phyloP scores from a whole-genome alignment of 2,113 vertebrate genomes.

The Pollachius pollachius region DNA sequence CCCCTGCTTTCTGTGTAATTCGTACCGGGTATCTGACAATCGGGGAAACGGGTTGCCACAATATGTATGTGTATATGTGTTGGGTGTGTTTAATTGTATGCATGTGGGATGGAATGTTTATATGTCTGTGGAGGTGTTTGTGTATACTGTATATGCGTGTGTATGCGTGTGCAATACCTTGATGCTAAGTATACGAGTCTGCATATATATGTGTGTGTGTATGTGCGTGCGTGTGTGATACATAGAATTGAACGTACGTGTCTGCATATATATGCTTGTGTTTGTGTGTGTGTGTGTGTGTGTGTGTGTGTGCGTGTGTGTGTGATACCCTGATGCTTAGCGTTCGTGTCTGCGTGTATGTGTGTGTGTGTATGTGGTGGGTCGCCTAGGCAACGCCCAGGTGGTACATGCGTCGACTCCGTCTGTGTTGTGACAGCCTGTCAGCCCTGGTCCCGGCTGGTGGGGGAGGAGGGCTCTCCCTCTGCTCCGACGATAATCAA shows the following conservation, averaged over 20 bases:
- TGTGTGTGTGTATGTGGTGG: conserved; percentile 9
- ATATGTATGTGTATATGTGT: no score
- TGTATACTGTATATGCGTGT: conserved; percentile 2
- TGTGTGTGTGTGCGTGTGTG: conserved; percentile 3
- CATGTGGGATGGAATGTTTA: neutral
- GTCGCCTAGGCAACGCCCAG: no score
- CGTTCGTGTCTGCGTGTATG: conserved; percentile 6
- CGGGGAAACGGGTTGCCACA: no score
- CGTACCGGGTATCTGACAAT: no score
- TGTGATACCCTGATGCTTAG: no score
- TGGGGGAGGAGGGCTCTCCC: conserved; percentile 55
- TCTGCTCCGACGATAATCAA: conserved; percentile 66
- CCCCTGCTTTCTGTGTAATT: no score
- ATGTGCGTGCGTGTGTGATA: neutral
- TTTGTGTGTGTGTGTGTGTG: conserved; percentile 3
- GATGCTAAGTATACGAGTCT: neutral
- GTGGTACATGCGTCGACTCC: no score
- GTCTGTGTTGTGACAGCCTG: conserved; percentile 63
- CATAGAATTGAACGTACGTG: no score
- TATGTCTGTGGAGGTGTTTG: neutral
- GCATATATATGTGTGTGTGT: conserved; percentile 16
- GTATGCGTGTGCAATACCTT: neutral
- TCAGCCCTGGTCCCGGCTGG: conserved; percentile 58
- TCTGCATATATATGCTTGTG: no score
- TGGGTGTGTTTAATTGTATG: neutral